Percentiles rank a stretch among this genome's conserved stretches.
Conservation (phyloP, 2,797 vertebrate species). For the Bothrops alternatus region DNA sequence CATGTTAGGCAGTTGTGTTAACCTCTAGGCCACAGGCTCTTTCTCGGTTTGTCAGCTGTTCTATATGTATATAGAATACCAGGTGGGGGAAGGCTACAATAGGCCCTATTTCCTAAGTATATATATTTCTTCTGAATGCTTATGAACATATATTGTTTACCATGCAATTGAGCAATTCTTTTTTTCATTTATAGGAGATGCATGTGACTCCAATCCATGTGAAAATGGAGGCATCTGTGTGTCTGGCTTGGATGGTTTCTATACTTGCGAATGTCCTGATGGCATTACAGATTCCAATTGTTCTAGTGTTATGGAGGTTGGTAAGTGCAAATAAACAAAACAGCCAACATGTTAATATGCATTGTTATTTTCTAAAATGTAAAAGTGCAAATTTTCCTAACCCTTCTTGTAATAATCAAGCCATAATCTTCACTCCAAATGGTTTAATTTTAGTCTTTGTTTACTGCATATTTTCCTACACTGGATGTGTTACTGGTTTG, state of each 20-base stretch:
- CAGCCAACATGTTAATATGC: not conserved
- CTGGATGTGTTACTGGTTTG: not conserved
- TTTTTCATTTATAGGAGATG: constrained; percentile 61
- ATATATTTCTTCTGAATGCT: not conserved
- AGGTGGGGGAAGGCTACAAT: not conserved
- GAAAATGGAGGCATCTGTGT: constrained; percentile 75
- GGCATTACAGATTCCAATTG: constrained; percentile 77
- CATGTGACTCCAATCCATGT: constrained; percentile 74
- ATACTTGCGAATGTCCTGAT: constrained; percentile 76
- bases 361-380: rapidly evolving
- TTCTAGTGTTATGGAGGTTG: constrained; percentile 80
- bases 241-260: constrained; percentile 68
- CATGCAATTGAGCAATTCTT: not conserved
- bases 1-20: too few species aligned
- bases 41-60: too few species aligned
- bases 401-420: not conserved
- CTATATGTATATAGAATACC: not conserved
- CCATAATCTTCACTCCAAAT: not conserved
- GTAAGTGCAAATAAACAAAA: constrained; percentile 73
- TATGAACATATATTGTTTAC: not conserved
- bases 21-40: too few species aligned
- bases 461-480: not conserved
- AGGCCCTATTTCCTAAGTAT: not conserved
- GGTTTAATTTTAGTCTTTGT: constrained; percentile 10
- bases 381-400: rapidly evolving